Conservation (phyloP, 2,888 invertebrate species). For the Blera fallax region DNA sequence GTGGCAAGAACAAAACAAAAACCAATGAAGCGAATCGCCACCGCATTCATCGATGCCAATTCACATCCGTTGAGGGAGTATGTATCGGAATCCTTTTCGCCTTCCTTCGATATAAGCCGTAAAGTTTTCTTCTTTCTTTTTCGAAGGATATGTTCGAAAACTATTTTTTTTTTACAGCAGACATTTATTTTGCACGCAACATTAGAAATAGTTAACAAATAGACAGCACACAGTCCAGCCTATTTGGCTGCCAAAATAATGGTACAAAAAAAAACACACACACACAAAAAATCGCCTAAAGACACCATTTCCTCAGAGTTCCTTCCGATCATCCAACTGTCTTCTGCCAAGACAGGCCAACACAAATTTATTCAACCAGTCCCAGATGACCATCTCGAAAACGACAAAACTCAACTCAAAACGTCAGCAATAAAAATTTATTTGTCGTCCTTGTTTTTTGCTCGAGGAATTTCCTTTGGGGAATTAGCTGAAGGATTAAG, state of each 20-base stretch:
- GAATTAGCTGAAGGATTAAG: constrained; percentile 61
- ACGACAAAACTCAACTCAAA: constrained; percentile 59
- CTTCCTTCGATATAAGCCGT: not conserved
- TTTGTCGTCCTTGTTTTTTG: constrained; percentile 58
- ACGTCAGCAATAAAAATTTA: constrained; percentile 68
- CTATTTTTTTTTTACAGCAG: constrained; percentile 19
- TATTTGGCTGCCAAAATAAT: constrained; percentile 38
- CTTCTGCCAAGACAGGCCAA: not conserved
- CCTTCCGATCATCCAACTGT: constrained; percentile 23
- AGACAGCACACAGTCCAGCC: constrained; percentile 27
- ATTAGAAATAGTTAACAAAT: constrained; percentile 47
- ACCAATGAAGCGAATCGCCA: constrained; percentile 58
- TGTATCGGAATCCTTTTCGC: constrained; percentile 42
- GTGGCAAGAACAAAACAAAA: constrained; percentile 46
- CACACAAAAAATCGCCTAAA: constrained; percentile 1
- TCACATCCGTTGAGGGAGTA: constrained; percentile 41
- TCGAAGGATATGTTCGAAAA: constrained; percentile 43
- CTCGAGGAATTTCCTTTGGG: constrained; percentile 5
- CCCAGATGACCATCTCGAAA: constrained; percentile 53
- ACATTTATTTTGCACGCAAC: constrained; percentile 64
- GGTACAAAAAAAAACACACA: not conserved
- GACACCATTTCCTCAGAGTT: constrained; percentile 16
- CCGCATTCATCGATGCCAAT: constrained; percentile 55
- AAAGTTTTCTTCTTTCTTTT: not conserved
- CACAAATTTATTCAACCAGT: constrained; percentile 1